Percentiles rank a stretch among this genome's conserved stretches.
Conservation (phyloP, 2,113 vertebrate species). For the Odocoileus hemionus region DNA sequence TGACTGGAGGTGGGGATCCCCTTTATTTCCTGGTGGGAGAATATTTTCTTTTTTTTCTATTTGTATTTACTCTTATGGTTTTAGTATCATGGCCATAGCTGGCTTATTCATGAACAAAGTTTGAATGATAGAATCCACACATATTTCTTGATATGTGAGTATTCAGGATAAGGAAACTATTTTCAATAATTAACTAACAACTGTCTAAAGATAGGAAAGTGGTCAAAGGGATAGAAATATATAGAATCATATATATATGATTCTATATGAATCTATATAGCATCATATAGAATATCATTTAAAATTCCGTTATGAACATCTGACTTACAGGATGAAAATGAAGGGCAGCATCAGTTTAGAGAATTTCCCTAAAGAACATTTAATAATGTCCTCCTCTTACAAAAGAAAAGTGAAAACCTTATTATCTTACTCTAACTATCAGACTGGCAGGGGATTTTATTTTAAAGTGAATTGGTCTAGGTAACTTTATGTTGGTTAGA, state of each 20-base stretch:
- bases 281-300: accelerated
- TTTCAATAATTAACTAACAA: background rate
- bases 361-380: background rate
- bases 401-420: background rate
- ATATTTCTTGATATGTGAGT: background rate
- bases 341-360: background rate
- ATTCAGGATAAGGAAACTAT: background rate
- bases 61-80: background rate
- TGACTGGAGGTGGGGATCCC: accelerated
- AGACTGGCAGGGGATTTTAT: background rate
- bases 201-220: background rate
- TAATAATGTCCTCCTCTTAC: background rate
- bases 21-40: background rate
- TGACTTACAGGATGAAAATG: background rate
- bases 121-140: background rate
- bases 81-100: background rate
- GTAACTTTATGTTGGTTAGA: background rate
- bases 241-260: too few relatives aligned
- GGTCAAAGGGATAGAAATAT: background rate
- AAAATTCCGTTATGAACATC: background rate
- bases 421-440: background rate
- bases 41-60: background rate
- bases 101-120: background rate
- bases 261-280: background rate
- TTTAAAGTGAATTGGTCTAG: background rate